phyloP scores from a whole-genome alignment of 2,113 vertebrate species.

The Corydoras maculifer region DNA sequence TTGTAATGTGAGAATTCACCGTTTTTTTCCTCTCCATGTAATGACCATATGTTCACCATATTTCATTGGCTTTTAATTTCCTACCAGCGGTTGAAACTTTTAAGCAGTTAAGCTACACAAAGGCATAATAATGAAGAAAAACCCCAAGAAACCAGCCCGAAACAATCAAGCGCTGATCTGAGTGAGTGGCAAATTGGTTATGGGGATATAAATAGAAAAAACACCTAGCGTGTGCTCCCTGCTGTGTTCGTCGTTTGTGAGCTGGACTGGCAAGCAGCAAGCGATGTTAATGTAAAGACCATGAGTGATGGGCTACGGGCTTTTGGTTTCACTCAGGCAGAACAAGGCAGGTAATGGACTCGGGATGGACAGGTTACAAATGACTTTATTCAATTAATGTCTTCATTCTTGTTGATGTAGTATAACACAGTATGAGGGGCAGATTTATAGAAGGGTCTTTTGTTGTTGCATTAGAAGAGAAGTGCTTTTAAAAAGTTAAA shows the following conservation, averaged over 20 bases:
- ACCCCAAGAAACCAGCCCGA: no score
- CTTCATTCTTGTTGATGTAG: neutral
- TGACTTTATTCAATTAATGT: neutral
- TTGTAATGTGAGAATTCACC: no score
- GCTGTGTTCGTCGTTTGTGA: neutral
- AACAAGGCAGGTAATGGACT: neutral
- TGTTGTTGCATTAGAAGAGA: neutral
- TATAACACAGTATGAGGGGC: neutral
- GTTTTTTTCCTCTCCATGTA: no score
- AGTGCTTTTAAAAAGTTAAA: neutral
- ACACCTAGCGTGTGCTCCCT: neutral
- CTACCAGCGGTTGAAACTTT: no score
- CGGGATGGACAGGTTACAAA: neutral
- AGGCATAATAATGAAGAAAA: no score
- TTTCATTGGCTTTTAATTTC: no score
- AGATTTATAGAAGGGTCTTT: neutral
- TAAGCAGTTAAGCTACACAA: no score
- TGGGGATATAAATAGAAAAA: no score
- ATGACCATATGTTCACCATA: no score
- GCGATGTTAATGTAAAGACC: slow-evolving; percentile 34
- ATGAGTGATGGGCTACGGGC: slow-evolving; percentile 41
- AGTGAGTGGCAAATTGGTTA: slow-evolving; percentile 20
- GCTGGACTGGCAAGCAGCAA: neutral
- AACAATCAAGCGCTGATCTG: no score
- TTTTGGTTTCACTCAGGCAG: slow-evolving; percentile 8